Evolutionary conservation across 2,113 vertebrate genomes (phyloP), one percentile per base, ranked within the genome.

Genomic region (Protomyctophum bolini): DNA sequence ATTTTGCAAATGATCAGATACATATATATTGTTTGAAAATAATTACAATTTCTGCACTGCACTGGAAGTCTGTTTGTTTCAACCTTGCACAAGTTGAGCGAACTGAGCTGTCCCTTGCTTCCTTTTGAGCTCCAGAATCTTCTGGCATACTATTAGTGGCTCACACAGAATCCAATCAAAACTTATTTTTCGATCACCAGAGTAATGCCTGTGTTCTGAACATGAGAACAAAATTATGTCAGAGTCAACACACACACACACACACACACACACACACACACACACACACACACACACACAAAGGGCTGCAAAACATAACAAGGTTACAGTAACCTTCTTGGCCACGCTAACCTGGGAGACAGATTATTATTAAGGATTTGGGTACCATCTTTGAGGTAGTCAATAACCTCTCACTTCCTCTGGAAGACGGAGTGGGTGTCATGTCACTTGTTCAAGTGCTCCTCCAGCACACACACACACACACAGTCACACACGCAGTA

Each of bases 111-210:
- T 58, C 21, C 6, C 6, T 7, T 47, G 46, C 9, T 54, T 54
- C 12, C 51, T 11, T 72, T 63, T 60, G 33, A 45, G 52, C 48
- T 69, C 12, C 3, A 57, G 11, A 14, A 65, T 8, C 51, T 54
- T n/a, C 51, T 6, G 51, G 51, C 11, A 55, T 55, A 73, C 48
- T n/a, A 61, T 41, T 4, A 4, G 7, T 10, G 15, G 46, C 65
- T 49, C 9, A 81, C 29, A 67, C 61, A 77, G 49, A 50, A 6
- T 29, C 41, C 60, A 33, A 58, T 50, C 46, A 54, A 2, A 58
- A 58, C 28, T 57, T 4, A 47, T 72, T 77, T 66, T 70, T 47
- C 21, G 6, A 10, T 66, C 33, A 6, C 33, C 33, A 41, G 33
- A 41, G 33, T 41, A 8, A 64, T 58, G 15, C 49, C 7, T 56